Evolutionary conservation across 2,797 vertebrate genomes (phyloP), one percentile per base, ranked within the genome.

Genomic region (Platyrinchus mystaceus): DNA sequence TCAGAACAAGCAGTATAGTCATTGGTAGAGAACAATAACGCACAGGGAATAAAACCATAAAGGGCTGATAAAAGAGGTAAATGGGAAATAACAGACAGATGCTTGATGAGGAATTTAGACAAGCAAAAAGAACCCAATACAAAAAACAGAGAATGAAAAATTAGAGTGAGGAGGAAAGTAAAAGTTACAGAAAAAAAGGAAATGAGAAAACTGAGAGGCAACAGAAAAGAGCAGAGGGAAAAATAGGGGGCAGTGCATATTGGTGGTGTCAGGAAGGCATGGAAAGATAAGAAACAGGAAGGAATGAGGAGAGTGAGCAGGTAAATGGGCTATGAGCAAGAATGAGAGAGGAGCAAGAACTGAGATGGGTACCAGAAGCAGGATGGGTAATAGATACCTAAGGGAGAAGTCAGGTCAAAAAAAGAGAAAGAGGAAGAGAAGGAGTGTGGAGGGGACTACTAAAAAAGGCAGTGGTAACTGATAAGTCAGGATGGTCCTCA

Each of bases 181-280:
- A 77, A 84, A 73, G 50, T 18, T 30, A 30, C 28, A 44, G 10
- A 34, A 36, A 12, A 77, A 36, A 70, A 22, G 23, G 5, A 81
- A 82, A 66, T 41, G 1, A 69, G 62, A 69, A 70, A 74, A 88
- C 23, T 44, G 19, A 92, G 27, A 79, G 36, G 41, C 43, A 94
- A 71, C 9, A 44, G 43, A 89, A 89, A 77, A 68, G 41, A 86
- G 17, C 21, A 36, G 34, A 1, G 36, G 30, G n/a, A 44, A 88
- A 78, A 46, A 14, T 5, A 64, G 23, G 3, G 2, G 43, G 22
- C 7, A 55, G 17, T 2, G 0, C 13, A 18, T 15, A 5, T 2
- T 49, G 22, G 11, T 44, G 39, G n/a, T 44, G 21, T 46, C 41
- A 68, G 58, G 20, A 83, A 79, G 12, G 6, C 12, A 32, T 2